Conservation (phyloP, 2,797 vertebrate genomes). For the Dermochelys coriacea region DNA sequence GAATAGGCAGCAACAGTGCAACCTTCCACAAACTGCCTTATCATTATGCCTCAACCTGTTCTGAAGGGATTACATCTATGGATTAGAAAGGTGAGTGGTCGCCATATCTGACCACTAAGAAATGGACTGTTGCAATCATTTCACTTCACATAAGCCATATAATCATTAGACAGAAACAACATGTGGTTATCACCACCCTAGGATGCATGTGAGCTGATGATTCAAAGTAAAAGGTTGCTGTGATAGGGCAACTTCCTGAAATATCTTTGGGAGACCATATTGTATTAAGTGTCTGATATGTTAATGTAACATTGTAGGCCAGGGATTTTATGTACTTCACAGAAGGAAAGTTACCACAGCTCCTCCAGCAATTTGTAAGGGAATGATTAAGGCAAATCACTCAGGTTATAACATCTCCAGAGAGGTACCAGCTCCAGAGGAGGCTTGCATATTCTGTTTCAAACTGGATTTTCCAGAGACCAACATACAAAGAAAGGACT, state of each 20-base stretch:
- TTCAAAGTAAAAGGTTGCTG: not conserved
- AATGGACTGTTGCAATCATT: not conserved
- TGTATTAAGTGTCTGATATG: no score
- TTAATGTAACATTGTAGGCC: no score
- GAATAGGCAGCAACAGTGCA: no score
- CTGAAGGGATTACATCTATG: not conserved
- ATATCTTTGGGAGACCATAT: no score
- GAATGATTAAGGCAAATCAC: not conserved
- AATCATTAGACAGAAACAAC: not conserved
- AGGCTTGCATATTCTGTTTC: not conserved
- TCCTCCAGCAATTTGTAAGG: not conserved
- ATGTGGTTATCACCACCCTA: no score
- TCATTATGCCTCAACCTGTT: not conserved
- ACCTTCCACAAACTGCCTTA: no score
- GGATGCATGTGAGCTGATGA: not conserved
- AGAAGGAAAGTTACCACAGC: not conserved
- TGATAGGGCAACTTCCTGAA: no score
- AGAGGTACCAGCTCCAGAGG: not conserved
- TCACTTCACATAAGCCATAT: not conserved
- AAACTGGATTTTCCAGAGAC: not conserved
- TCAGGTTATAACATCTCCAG: not conserved
- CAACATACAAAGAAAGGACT: not conserved
- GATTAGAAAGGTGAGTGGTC: accelerated
- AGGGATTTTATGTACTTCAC: not conserved
- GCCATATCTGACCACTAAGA: not conserved